Evolutionary conservation across 1,140 invertebrate genomes (phyloP).

Genomic region (Drosophila nasuta): DNA sequence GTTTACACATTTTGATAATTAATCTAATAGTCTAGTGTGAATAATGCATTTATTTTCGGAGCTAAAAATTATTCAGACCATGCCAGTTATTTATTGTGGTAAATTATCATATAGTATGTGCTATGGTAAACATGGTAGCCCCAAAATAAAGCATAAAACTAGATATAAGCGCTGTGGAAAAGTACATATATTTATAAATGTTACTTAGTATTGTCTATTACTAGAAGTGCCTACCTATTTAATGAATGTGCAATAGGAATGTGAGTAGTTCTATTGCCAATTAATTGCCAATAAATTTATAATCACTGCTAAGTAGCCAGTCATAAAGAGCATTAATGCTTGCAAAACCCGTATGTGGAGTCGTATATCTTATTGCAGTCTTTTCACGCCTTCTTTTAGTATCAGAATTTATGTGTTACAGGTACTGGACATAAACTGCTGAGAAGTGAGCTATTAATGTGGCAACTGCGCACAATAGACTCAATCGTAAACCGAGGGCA

Average conservation of each 20-base stretch:
- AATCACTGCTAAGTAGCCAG: conserved; percentile 9
- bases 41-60: too few species aligned
- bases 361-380: conserved; percentile 4
- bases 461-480: conserved; percentile 22
- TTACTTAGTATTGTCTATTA: too few species aligned
- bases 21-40: too few species aligned
- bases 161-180: too few species aligned
- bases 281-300: conserved; percentile 17
- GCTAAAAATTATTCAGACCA: too few species aligned
- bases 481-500: conserved; percentile 26
- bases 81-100: too few species aligned
- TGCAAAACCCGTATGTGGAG: neutral
- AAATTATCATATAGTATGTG: too few species aligned
- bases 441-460: conserved; percentile 35
- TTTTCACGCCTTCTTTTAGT: conserved; percentile 21
- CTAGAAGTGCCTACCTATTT: neutral
- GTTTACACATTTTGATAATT: too few species aligned
- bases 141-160: too few species aligned
- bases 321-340: conserved; percentile 6
- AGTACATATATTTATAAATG: too few species aligned
- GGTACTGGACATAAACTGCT: conserved; percentile 25
- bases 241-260: neutral
- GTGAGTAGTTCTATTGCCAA: neutral
- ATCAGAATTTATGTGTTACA: conserved; percentile 22
- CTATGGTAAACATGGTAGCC: too few species aligned